Percentiles rank a stretch among this genome's conserved stretches.
phyloP scores from a whole-genome alignment of 2,113 vertebrate genomes.

The Picathartes gymnocephalus region DNA sequence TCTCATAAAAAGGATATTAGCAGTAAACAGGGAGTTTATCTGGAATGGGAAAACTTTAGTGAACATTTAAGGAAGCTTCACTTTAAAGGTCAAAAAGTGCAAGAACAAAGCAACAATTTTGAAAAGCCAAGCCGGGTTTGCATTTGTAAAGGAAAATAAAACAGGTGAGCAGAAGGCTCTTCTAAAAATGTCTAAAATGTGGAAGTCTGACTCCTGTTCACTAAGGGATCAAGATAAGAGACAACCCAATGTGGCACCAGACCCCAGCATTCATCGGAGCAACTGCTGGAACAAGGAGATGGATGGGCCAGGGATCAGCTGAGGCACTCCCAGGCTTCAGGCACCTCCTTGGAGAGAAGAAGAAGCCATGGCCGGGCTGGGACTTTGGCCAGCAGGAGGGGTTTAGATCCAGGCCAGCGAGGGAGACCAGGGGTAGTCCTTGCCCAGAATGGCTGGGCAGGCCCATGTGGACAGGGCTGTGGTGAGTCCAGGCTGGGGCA shows the following conservation, averaged over 20 bases:
- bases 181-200: not conserved
- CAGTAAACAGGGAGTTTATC: not conserved
- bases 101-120: not conserved
- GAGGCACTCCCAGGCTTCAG: no score
- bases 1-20: slow-evolving; percentile 45
- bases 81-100: not conserved
- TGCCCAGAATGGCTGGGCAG: fast-evolving
- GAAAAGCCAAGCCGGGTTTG: not conserved
- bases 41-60: not conserved
- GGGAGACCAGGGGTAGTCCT: not conserved
- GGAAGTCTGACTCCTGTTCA: not conserved
- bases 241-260: not conserved
- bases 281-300: not conserved
- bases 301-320: not conserved
- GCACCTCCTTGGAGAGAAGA: fast-evolving
- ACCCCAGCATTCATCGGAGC: not conserved
- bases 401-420: fast-evolving
- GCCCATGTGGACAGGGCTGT: fast-evolving
- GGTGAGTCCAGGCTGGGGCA: not conserved
- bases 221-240: not conserved
- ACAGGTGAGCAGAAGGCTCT: not conserved
- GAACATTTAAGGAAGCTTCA: not conserved
- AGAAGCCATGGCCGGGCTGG: not conserved
- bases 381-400: not conserved
- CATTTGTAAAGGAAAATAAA: not conserved